A percentile compares a stretch with the other conserved stretches of the same genome.
phyloP scores from a whole-genome alignment of 2,113 vertebrate species.

The Rhadina sibilatrix region DNA sequence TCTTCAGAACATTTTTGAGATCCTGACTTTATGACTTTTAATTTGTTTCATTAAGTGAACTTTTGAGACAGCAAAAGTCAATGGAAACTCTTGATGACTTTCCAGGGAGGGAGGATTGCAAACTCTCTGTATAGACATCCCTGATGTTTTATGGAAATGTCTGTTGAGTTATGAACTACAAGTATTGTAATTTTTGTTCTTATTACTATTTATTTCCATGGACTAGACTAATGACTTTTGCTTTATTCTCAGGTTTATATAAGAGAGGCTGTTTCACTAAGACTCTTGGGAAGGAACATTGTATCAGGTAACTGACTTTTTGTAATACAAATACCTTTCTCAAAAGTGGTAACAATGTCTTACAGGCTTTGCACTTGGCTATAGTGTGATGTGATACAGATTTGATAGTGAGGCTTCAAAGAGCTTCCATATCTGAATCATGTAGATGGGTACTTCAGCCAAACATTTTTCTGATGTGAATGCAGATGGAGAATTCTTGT shows the following conservation, averaged over 20 bases:
- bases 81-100: neutral
- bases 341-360: neutral
- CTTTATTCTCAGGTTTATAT: neutral
- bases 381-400: neutral
- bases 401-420: neutral
- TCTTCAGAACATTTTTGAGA: neutral
- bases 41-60: neutral
- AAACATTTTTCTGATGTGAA: neutral
- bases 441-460: neutral
- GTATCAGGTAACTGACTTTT: neutral
- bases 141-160: neutral
- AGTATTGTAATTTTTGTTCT: neutral
- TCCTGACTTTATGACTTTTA: neutral
- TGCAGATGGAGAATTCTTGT: neutral
- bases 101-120: neutral
- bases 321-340: neutral
- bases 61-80: neutral
- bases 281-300: neutral
- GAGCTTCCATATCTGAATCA: neutral
- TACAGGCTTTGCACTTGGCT: neutral
- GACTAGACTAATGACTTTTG: neutral
- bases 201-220: neutral
- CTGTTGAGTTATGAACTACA: neutral
- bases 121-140: fast-evolving
- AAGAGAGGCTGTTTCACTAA: neutral